Base-by-base conservation (phyloP, 2,797 vertebrate species). In the Myotis vivesi region DNA sequence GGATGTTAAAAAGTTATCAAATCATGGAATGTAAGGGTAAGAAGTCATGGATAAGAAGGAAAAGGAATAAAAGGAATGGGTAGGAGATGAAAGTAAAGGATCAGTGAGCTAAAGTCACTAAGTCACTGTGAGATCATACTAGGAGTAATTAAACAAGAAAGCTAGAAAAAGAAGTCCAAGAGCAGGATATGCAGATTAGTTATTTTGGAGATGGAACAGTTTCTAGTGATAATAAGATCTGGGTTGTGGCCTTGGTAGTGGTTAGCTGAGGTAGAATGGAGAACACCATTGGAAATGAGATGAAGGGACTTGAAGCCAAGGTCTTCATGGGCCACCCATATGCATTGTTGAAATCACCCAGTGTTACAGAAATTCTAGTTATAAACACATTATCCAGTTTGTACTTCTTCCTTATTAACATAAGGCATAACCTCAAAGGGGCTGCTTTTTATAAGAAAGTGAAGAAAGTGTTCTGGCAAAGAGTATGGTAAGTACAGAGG, bases 171-270 rank as follows among this genome's bases (percentile, higher is more conserved):
- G 25, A 76, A 38, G 53, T 16, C 59, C 46, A 64, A 92, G 69
- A 55, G 57, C 59, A 84, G 53, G 44, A 6, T 79, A 53, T 25
- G 16, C 46, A 80, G n/a, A 57, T 73, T 33, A 46, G 46, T 57
- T 22, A 25, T 76, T 51, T 57, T 87, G 76, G 59, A 94, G 64
- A 33, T 87, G 49, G n/a, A 87, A 81, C 33, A 64, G 28, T 72
- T 94, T 91, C 71, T 77, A 59, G 17, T 76, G 38, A 55, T 66
- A n/a, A 15, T 73, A 88, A 73, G 53, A 88, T 72, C 38, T 89
- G 46, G 88, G 23, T 23, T 77, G n/a, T 66, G 36, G 76, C 25
- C 41, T 68, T 80, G n/a, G 51, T 30, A 64, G 51, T 62, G 44
- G 16, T 92, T 85, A 86, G 23, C 53, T 44, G n/a, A 85, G 38